Base-by-base conservation (phyloP, 2,113 vertebrate species). In the Brevimyrus niger region DNA sequence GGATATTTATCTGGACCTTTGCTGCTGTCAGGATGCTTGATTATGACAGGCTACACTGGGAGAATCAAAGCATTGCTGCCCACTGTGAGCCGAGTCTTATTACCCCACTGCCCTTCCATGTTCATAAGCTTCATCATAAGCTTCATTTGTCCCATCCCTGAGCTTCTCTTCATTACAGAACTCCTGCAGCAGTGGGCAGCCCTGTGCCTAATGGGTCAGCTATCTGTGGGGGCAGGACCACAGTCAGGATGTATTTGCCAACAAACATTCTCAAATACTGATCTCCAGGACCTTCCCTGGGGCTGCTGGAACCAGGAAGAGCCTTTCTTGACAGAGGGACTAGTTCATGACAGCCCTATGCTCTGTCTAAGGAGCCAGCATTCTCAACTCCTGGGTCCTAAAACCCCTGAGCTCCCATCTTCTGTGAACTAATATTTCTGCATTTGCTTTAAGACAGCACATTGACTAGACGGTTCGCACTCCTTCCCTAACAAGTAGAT, bases 241-340 rank as follows among this genome's bases (percentile, higher is more conserved):
- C 47, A 48, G 47, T 50, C 27, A 51, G 10, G 35, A 31, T 27
- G 53, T 6, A n/a, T 53, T 51, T 27, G 76, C 69, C 46, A 73
- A 19, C 13, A 21, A 31, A 6, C 10, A 21, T 17, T 42, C 27
- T 38, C 31, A 6, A 53, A 38, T 15, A 31, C 3, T 13, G 27
- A 76, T 88, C 61, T 76, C 88, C 69, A 48, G 48, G 76, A 84
- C 8, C 11, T 48, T 48, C 82, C 46, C 80, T 83, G 80, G 80
- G 42, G 35, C 42, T 44, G 35, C 44, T 83, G 35, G 38, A 19
- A 42, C 80, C 38, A 46, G 76, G 38, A 83, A 46, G 7, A 46
- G 38, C 35, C 61, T 69, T 69, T 38, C 35, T 42, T 8, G 10
- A 80, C 35, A 42, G 73, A 80, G 2, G 31, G 73, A 42, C 73